A percentile compares a stretch with the other conserved stretches of the same genome.
Evolutionary conservation across 2,797 vertebrate species (phyloP).

Genomic region (Carapus acus): DNA sequence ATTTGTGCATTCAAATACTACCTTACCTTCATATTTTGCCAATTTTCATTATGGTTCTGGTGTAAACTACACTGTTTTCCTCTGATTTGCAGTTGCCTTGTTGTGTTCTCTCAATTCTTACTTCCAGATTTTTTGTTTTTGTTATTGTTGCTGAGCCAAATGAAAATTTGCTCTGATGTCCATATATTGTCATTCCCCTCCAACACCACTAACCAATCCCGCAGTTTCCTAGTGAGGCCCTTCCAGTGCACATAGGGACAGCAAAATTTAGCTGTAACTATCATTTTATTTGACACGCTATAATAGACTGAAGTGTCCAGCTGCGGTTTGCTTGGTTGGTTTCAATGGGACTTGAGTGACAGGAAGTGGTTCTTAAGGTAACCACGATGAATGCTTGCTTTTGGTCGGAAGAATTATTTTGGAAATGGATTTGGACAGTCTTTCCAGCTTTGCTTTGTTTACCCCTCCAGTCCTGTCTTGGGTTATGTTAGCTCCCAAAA

Average conservation of each 20-base stretch:
- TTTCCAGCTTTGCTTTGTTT: constrained; percentile 23
- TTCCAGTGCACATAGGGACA: neutral
- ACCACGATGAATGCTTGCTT: constrained; percentile 33
- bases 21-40: neutral
- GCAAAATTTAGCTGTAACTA: constrained; percentile 3
- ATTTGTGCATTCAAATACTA: neutral
- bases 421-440: constrained; percentile 24
- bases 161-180: no score
- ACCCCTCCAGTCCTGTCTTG: constrained; percentile 13
- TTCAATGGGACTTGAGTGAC: constrained; percentile 20
- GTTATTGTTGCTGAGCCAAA: no score
- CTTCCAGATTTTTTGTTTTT: no score
- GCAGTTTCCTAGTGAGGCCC: neutral
- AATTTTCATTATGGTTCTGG: neutral
- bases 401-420: constrained; percentile 27
- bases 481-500: constrained; percentile 8
- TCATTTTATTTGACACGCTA: constrained; percentile 1
- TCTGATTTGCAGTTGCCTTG: no score
- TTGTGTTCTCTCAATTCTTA: no score
- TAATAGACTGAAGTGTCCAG: neutral
- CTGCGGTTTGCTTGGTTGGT: constrained; percentile 22
- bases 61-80: neutral
- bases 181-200: neutral
- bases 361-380: constrained; percentile 12
- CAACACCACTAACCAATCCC: neutral